These are phyloP conservation scores for Tangara arthus DNA, from an alignment of 2,797 vertebrate genomes.

Conservation along the genomic window DNA sequence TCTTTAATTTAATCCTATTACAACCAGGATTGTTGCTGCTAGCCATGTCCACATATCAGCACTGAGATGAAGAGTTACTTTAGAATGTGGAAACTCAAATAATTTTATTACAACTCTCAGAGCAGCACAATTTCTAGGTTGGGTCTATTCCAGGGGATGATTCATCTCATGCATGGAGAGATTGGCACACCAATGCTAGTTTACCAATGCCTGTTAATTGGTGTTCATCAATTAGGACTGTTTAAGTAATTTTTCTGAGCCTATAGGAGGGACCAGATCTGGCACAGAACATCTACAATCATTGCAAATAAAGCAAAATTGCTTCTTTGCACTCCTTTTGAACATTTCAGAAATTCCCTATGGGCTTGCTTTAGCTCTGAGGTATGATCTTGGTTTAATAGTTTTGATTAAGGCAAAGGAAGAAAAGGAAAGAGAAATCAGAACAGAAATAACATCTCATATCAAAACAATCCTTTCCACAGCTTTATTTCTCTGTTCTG, in stretches of 20 bases:
- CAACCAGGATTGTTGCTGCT: background rate
- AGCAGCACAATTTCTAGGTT: background rate
- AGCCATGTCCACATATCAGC: background rate
- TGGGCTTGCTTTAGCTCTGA: background rate
- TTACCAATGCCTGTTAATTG: background rate
- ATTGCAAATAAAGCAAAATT: background rate
- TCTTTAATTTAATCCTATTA: slow-evolving; percentile 23
- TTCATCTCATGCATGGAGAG: background rate
- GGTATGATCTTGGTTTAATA: background rate
- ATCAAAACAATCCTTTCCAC: slow-evolving; percentile 3
- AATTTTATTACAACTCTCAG: background rate
- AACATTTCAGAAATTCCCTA: background rate
- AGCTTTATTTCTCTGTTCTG: background rate
- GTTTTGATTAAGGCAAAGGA: slow-evolving; percentile 6
- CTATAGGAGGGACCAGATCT: background rate
- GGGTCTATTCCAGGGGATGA: background rate
- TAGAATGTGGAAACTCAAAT: background rate
- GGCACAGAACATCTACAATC: background rate
- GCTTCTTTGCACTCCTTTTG: background rate
- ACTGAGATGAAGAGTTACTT: background rate
- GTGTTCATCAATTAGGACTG: background rate
- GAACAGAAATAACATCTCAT: background rate
- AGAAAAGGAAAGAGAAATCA: background rate
- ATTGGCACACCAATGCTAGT: background rate
- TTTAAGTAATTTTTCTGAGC: background rate